Evolutionary conservation across 2,113 vertebrate species (phyloP), one percentile per base, ranked within the genome.

Genomic region (Andinoacara biseriatus): DNA sequence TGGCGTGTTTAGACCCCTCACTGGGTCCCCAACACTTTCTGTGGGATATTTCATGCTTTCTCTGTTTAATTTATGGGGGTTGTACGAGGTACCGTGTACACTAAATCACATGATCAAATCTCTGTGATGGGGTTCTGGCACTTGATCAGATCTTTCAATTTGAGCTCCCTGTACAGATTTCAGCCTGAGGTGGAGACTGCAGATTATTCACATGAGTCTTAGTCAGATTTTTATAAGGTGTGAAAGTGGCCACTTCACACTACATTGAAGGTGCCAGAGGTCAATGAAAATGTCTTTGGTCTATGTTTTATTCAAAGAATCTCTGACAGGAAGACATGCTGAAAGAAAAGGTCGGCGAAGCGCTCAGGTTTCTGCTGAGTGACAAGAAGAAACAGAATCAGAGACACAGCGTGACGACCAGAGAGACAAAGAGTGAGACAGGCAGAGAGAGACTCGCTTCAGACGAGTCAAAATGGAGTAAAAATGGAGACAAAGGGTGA

Each of bases 201-300:
- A 8, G 67, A 52, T 72, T 8, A 72, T 69, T 4, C 65, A 13
- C 24, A 31, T 3, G 1, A 52, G 10, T 52, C 49, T 52, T 10
- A n/a, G 65, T 52, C 65, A 20, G 65, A n/a, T 72, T 72, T 72
- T 52, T 72, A 72, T 54, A 54, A 54, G 6, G 67, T 31, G 67
- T 31, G 67, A 72, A 72, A 72, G 46, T 54, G 67, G 67, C 67
- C 67, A 31, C 67, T 72, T 72, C 67, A n/a, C 46, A 31, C 67
- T 72, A 10, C 18, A 72, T 31, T 5, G 3, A 69, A 69, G 13
- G 54, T 58, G 15, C 56, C 78, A 60, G 54, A 52, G 67, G 40
- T 46, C 67, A 72, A 72, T 58, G 35, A 40, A 62, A 72, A 62
- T 7, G 17, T 80, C 24, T 76, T 63, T 10, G 22, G 22, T 60